Percentiles rank a stretch among this genome's conserved stretches.
Evolutionary conservation across 2,888 invertebrate species (phyloP).

Genomic region (Parnassius apollo): DNA sequence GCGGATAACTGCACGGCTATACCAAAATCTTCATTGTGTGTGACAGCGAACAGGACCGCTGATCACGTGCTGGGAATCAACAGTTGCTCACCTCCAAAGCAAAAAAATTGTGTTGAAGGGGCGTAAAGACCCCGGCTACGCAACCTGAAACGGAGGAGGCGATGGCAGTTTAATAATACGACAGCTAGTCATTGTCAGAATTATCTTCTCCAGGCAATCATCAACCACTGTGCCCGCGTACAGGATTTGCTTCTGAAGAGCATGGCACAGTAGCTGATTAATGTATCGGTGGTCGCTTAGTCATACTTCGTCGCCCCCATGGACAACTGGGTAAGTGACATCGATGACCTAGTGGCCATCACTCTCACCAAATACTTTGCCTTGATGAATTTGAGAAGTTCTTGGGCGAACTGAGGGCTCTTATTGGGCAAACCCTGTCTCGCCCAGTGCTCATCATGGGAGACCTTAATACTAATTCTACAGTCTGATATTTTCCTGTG

Average conservation of each 20-base stretch:
- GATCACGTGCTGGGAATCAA: slow-evolving; percentile 23
- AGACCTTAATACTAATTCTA: no score
- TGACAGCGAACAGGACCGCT: slow-evolving; percentile 18
- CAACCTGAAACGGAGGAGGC: neutral
- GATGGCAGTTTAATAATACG: slow-evolving; percentile 11
- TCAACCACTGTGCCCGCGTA: slow-evolving; percentile 29
- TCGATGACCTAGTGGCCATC: no score
- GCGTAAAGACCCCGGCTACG: neutral
- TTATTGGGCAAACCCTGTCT: no score
- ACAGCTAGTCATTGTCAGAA: slow-evolving; percentile 9
- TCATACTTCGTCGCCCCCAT: slow-evolving; percentile 22
- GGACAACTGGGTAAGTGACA: no score
- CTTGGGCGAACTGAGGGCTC: no score
- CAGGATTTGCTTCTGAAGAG: slow-evolving; percentile 28
- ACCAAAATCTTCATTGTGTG: slow-evolving; percentile 28
- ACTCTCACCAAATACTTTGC: no score
- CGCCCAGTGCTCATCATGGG: no score
- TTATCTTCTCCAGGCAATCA: slow-evolving; percentile 25
- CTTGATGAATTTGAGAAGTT: no score
- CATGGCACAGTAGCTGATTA: slow-evolving; percentile 22
- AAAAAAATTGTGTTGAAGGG: neutral
- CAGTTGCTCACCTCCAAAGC: neutral
- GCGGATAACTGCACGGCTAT: slow-evolving; percentile 19
- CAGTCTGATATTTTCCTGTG: no score
- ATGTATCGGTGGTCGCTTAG: slow-evolving; percentile 20